Evolutionary conservation across 2,113 vertebrate genomes (phyloP).

Genomic region (Eleginops maclovinus): DNA sequence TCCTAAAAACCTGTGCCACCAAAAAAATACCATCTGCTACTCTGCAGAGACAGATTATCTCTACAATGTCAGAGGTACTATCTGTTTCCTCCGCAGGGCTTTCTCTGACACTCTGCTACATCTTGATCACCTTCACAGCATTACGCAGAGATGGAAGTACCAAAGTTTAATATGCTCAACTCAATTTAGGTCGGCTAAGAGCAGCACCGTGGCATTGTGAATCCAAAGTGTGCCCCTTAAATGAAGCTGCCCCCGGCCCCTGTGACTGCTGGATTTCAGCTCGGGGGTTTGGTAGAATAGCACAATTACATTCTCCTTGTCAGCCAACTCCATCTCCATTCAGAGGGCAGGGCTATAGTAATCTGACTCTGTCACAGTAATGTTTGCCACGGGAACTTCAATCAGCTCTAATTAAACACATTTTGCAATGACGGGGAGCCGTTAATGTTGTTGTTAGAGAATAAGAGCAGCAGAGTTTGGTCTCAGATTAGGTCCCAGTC

Average conservation of each 20-base stretch:
- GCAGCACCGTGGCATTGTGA: constrained; percentile 8
- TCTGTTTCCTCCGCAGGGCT: constrained; percentile 28
- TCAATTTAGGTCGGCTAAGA: constrained; percentile 30
- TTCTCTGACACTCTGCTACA: constrained; percentile 12
- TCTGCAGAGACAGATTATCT: constrained; percentile 9
- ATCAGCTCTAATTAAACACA: constrained; percentile 67
- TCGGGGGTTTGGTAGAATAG: constrained; percentile 67
- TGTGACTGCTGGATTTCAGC: constrained; percentile 46
- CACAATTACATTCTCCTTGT: constrained; percentile 59
- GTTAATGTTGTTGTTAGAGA: constrained; percentile 43
- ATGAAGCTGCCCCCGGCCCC: constrained; percentile 19
- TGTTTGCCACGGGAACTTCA: constrained; percentile 53
- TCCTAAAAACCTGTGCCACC: constrained; percentile 26
- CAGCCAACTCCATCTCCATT: constrained; percentile 60
- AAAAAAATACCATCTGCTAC: constrained; percentile 36
- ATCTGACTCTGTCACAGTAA: constrained; percentile 63
- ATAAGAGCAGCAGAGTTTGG: constrained; percentile 11
- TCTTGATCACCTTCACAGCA: constrained; percentile 23
- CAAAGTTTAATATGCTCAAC: constrained; percentile 32
- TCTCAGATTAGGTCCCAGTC: constrained; percentile 22
- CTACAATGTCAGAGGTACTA: constrained; percentile 30
- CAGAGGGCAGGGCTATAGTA: constrained; percentile 34
- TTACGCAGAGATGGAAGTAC: constrained; percentile 1
- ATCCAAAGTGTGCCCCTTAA: constrained; percentile 35
- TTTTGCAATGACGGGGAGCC: constrained; percentile 36